Conservation (phyloP, 2,888 invertebrate species). For the Tineola bisselliella region DNA sequence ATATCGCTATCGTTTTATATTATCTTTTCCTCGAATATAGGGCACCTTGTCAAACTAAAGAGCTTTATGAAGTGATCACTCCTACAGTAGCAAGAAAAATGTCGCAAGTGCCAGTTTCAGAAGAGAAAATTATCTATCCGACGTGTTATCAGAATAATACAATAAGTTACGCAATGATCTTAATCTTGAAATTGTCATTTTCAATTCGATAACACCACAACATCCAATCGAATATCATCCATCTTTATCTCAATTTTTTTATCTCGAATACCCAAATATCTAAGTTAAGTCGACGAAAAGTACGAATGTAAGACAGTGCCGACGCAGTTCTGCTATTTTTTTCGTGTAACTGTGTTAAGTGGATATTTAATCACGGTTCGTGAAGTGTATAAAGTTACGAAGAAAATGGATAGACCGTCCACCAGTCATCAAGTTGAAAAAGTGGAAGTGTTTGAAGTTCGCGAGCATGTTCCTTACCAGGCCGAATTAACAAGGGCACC, state of each 20-base stretch:
- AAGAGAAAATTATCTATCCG: neutral
- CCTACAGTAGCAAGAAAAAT: neutral
- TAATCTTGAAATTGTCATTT: slow-evolving; percentile 54
- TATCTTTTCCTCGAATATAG: neutral
- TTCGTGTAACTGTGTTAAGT: neutral
- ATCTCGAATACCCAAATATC: neutral
- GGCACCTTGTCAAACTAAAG: neutral
- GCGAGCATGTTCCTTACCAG: slow-evolving; percentile 59
- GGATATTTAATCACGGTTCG: neutral
- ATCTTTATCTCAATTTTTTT: neutral
- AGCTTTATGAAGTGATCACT: neutral
- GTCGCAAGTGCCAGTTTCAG: slow-evolving; percentile 2
- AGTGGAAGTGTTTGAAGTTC: slow-evolving; percentile 54
- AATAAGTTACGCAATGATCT: slow-evolving; percentile 43
- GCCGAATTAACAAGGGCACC: slow-evolving; percentile 53
- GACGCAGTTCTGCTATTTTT: neutral
- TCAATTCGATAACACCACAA: slow-evolving; percentile 1
- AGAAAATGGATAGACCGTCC: slow-evolving; percentile 22
- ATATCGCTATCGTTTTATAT: neutral
- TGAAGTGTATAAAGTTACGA: neutral
- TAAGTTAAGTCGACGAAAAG: neutral
- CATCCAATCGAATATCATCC: neutral
- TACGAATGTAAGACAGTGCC: neutral
- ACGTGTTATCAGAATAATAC: neutral
- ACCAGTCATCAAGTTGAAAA: slow-evolving; percentile 37